A percentile compares a stretch with the other conserved stretches of the same genome.
Conservation (phyloP, 2,888 invertebrate species). For the Eristalinus sepulchralis region DNA sequence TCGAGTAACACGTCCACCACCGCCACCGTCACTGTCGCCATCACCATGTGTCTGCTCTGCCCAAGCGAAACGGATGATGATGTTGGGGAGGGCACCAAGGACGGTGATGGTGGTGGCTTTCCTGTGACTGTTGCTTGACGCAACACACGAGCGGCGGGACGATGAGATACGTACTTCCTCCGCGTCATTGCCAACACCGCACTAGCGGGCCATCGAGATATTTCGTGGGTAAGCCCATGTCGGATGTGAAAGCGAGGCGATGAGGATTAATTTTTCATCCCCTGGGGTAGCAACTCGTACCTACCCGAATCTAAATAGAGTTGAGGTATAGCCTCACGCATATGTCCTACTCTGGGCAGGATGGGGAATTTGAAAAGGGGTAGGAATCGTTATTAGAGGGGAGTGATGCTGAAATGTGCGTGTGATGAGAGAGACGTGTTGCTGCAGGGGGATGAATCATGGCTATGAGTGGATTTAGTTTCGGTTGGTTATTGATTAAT, state of each 20-base stretch:
- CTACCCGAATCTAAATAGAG: conserved; percentile 8
- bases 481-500: not conserved
- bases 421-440: not conserved
- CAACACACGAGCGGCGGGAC: not conserved
- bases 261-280: conserved; percentile 25
- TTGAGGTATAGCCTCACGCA: not conserved
- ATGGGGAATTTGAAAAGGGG: not conserved
- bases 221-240: not conserved
- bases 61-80: conserved; percentile 3
- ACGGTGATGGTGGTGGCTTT: conserved; percentile 16
- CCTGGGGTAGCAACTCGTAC: not conserved
- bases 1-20: not conserved
- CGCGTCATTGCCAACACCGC: not conserved
- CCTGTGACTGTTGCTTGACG: not conserved
- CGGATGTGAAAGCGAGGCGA: not conserved
- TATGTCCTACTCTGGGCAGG: not conserved
- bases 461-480: not conserved
- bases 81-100: not conserved
- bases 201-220: not conserved
- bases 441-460: not conserved
- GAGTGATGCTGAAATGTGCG: not conserved
- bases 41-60: conserved; percentile 15
- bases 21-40: too few species aligned
- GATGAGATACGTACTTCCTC: not conserved
- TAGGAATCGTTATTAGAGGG: not conserved